A percentile compares a stretch with the other conserved stretches of the same genome.
Conservation (phyloP, 1,140 invertebrate species). For the Chymomyza costata region DNA sequence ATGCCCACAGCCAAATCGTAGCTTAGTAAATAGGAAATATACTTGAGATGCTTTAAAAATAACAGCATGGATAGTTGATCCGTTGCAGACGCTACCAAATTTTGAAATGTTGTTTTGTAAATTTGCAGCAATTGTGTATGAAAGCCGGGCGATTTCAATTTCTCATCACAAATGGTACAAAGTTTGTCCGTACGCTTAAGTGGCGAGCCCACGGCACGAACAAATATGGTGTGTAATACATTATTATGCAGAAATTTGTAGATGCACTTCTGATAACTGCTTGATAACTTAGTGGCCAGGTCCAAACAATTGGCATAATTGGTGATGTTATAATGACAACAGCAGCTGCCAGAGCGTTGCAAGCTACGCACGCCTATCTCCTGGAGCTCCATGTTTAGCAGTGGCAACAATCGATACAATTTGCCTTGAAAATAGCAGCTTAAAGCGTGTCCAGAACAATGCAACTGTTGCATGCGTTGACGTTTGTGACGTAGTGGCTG, state of each 20-base stretch:
- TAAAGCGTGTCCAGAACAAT: conserved; percentile 38
- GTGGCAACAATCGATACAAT: conserved; percentile 47
- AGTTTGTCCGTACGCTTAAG: conserved; percentile 31
- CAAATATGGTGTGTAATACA: conserved; percentile 56
- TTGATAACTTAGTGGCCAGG: conserved; percentile 30
- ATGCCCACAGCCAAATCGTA: conserved; percentile 62
- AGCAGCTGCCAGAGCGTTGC: conserved; percentile 56
- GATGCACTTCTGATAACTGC: conserved; percentile 57
- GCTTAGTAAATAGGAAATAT: conserved; percentile 53
- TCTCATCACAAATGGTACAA: conserved; percentile 55
- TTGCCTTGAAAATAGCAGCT: conserved; percentile 66
- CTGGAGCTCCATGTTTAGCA: conserved; percentile 43
- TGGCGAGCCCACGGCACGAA: conserved; percentile 2
- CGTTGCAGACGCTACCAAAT: conserved; percentile 1
- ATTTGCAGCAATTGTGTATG: conserved; percentile 46
- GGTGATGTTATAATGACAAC: conserved; percentile 55
- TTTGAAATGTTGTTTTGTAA: conserved; percentile 51
- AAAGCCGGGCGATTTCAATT: conserved; percentile 52
- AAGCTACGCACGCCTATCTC: conserved; percentile 52
- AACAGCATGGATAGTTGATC: conserved; percentile 37
- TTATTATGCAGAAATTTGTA: conserved; percentile 66
- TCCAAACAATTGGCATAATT: conserved; percentile 49
- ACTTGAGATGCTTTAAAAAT: conserved; percentile 63
- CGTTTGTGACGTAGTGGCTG: conserved; percentile 39
- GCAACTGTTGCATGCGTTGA: conserved; percentile 40